Percentiles rank a stretch among this genome's conserved stretches.
phyloP scores from a whole-genome alignment of 2,888 invertebrate genomes.

The Cryptocephalus primarius region DNA sequence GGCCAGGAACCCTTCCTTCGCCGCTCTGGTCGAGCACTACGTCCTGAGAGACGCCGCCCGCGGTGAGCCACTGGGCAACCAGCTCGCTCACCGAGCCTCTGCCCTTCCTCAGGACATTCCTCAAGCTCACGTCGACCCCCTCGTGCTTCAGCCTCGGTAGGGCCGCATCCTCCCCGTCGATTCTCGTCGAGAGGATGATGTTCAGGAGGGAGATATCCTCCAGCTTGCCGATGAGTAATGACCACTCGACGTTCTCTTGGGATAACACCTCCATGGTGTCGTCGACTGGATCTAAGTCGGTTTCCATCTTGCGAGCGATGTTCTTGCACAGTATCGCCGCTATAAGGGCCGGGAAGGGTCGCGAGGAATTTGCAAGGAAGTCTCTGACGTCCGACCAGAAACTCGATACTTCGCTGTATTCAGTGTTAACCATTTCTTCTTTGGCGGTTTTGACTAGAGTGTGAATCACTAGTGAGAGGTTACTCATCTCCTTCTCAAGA shows the following conservation, averaged over 20 bases:
- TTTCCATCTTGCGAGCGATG: constrained; percentile 48
- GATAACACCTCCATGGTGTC: constrained; percentile 49
- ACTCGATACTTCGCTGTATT: constrained; percentile 58
- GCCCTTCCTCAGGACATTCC: constrained; percentile 52
- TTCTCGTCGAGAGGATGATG: constrained; percentile 50
- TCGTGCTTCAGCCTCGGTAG: constrained; percentile 47
- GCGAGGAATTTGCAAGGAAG: constrained; percentile 58
- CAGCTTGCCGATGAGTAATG: constrained; percentile 73
- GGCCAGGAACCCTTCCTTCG: constrained; percentile 42
- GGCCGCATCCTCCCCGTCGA: constrained; percentile 25
- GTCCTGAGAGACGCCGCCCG: constrained; percentile 54
- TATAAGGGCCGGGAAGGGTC: constrained; percentile 67
- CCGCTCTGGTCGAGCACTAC: no score
- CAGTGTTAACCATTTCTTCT: constrained; percentile 42
- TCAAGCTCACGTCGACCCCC: constrained; percentile 51
- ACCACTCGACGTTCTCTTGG: constrained; percentile 80
- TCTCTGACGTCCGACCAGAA: constrained; percentile 79
- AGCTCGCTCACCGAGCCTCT: constrained; percentile 80
- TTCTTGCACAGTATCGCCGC: constrained; percentile 76
- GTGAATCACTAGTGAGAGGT: constrained; percentile 53
- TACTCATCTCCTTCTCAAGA: constrained; percentile 52
- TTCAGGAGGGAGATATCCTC: constrained; percentile 79
- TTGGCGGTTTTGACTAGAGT: constrained; percentile 53
- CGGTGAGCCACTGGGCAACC: constrained; percentile 76
- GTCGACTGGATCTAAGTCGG: constrained; percentile 28